Percentiles rank a stretch among this genome's conserved stretches.
phyloP scores from a whole-genome alignment of 2,113 vertebrate species.

The Sturnus vulgaris region DNA sequence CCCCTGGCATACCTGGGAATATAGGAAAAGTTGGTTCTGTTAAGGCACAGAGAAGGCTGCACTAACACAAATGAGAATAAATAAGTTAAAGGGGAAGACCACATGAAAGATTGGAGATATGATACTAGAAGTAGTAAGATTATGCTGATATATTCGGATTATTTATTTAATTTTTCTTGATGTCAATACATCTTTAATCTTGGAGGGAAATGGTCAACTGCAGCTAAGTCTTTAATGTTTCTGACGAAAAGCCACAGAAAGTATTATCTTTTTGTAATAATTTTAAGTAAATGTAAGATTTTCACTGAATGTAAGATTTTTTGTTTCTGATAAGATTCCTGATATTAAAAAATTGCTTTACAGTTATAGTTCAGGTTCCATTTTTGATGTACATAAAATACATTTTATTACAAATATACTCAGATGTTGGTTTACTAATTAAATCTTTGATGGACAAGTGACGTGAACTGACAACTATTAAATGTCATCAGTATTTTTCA shows the following conservation, averaged over 20 bases:
- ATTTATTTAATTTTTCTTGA: neutral
- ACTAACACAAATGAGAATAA: neutral
- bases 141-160: neutral
- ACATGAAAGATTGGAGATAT: rapidly evolving
- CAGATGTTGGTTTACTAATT: neutral
- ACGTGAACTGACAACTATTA: neutral
- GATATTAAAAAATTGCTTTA: neutral
- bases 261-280: neutral
- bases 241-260: neutral
- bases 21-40: neutral
- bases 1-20: neutral
- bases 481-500: neutral
- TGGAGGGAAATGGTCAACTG: neutral
- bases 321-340: neutral
- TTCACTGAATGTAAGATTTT: neutral
- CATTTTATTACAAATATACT: neutral
- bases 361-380: neutral
- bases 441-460: neutral
- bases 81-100: neutral
- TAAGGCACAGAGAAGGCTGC: neutral
- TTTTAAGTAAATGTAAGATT: neutral
- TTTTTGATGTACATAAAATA: neutral
- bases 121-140: neutral
- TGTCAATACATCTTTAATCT: neutral
- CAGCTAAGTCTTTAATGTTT: neutral